These are phyloP conservation scores for Tromatobia lineatoria DNA, from an alignment of 2,888 invertebrate genomes.

Conservation along the genomic window DNA sequence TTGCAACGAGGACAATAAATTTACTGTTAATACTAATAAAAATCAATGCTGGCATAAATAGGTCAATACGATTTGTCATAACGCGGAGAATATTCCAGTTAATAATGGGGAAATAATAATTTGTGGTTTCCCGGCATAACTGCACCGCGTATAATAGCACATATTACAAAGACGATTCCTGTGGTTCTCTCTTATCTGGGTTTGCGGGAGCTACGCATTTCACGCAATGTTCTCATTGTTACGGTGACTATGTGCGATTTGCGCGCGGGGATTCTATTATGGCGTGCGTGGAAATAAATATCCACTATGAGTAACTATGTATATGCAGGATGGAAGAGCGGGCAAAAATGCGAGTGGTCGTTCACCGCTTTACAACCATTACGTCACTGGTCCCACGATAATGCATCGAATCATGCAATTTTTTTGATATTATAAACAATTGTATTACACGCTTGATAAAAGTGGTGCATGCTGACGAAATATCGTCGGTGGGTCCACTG, in stretches of 20 bases:
- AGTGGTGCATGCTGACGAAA: slow-evolving; percentile 3
- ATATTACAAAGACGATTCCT: slow-evolving; percentile 1
- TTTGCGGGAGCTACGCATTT: slow-evolving; percentile 35
- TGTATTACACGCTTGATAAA: slow-evolving; percentile 57
- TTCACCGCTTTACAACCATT: slow-evolving; percentile 44
- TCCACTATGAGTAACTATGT: slow-evolving; percentile 43
- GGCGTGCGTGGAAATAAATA: slow-evolving; percentile 55
- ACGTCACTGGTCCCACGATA: slow-evolving; percentile 38
- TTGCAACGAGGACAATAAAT: not conserved
- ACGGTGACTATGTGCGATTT: slow-evolving; percentile 30
- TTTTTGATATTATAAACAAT: slow-evolving; percentile 62
- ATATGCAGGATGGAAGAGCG: not conserved
- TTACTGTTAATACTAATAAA: not conserved
- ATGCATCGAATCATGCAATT: slow-evolving; percentile 50
- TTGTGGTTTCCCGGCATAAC: slow-evolving; percentile 10
- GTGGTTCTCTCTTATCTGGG: slow-evolving; percentile 2
- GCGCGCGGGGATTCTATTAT: slow-evolving; percentile 12
- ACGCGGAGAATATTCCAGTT: not conserved
- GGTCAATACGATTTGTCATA: not conserved
- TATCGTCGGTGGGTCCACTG: slow-evolving; percentile 26
- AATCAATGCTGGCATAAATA: not conserved
- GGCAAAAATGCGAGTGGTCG: slow-evolving; percentile 39
- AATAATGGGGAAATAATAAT: slow-evolving; percentile 11
- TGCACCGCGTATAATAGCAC: not conserved
- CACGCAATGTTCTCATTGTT: slow-evolving; percentile 57